phyloP scores from a whole-genome alignment of 2,797 vertebrate genomes.

The Trematomus bernacchii region DNA sequence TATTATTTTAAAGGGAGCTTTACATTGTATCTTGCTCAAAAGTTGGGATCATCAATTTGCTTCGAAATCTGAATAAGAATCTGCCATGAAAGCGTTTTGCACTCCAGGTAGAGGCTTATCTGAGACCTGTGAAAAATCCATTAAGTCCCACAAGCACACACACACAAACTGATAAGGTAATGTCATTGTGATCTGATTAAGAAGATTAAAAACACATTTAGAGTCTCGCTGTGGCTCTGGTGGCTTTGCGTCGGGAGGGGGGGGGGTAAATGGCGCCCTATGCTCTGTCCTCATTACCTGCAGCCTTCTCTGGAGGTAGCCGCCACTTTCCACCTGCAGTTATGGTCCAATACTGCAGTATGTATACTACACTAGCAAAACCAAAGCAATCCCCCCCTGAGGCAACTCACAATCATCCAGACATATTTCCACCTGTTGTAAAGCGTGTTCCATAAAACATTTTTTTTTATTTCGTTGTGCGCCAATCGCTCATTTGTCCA shows the following conservation, averaged over 20 bases:
- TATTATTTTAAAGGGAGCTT: conserved; percentile 24
- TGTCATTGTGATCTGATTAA: conserved; percentile 66
- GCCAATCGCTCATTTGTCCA: neutral
- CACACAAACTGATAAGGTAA: conserved; percentile 55
- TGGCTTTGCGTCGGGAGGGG: neutral
- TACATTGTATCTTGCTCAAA: conserved; percentile 10
- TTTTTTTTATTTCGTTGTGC: neutral
- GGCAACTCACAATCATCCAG: neutral
- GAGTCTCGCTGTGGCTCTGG: conserved; percentile 7
- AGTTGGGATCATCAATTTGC: conserved; percentile 38
- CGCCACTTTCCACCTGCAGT: conserved; percentile 10
- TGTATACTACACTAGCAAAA: neutral
- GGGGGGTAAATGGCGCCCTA: conserved; percentile 22
- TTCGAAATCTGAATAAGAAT: conserved; percentile 49
- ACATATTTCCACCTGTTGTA: neutral
- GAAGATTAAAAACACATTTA: conserved; percentile 67
- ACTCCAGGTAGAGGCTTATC: conserved; percentile 49
- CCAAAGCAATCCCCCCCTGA: neutral
- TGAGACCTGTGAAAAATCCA: conserved; percentile 52
- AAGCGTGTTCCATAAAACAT: neutral
- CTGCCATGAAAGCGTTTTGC: conserved; percentile 55
- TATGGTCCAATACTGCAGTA: neutral
- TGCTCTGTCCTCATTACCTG: conserved; percentile 25
- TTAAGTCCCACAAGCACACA: conserved; percentile 31
- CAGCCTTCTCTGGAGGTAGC: conserved; percentile 2